phyloP scores from a whole-genome alignment of 2,888 invertebrate species.

The Chalcis sispes region DNA sequence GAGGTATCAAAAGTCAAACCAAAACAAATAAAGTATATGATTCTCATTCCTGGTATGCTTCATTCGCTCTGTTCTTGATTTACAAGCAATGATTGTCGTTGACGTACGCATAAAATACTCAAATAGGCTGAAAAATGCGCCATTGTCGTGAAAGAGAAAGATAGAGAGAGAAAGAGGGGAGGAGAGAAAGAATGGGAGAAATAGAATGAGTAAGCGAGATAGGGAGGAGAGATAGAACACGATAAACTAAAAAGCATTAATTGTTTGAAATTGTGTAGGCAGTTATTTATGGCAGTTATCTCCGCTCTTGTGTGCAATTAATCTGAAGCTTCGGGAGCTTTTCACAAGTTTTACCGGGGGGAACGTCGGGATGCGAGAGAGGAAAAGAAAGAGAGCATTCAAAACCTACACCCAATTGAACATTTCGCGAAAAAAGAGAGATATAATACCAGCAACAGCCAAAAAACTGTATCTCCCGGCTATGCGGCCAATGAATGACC shows the following conservation, averaged over 20 bases:
- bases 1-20: too few relatives aligned
- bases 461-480: background rate
- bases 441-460: constrained; percentile 45
- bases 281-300: constrained; percentile 46
- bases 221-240: background rate
- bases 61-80: too few relatives aligned
- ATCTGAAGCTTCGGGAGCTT: constrained; percentile 31
- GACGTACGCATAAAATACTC: too few relatives aligned
- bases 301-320: constrained; percentile 36
- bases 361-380: background rate
- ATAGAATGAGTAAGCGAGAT: constrained; percentile 16
- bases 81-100: too few relatives aligned
- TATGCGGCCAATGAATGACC: constrained; percentile 29
- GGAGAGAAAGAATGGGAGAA: constrained; percentile 11
- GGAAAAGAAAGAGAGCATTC: background rate
- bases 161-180: background rate
- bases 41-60: too few relatives aligned
- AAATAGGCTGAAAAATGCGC: too few relatives aligned
- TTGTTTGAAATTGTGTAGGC: constrained; percentile 50
- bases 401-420: constrained; percentile 34
- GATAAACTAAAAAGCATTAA: constrained; percentile 52
- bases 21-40: too few relatives aligned
- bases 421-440: constrained; percentile 30
- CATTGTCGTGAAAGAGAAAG: background rate
- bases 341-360: background rate